These are phyloP conservation scores for Trichopria drosophilae DNA, from an alignment of 2,888 invertebrate genomes.

Conservation along the genomic window DNA sequence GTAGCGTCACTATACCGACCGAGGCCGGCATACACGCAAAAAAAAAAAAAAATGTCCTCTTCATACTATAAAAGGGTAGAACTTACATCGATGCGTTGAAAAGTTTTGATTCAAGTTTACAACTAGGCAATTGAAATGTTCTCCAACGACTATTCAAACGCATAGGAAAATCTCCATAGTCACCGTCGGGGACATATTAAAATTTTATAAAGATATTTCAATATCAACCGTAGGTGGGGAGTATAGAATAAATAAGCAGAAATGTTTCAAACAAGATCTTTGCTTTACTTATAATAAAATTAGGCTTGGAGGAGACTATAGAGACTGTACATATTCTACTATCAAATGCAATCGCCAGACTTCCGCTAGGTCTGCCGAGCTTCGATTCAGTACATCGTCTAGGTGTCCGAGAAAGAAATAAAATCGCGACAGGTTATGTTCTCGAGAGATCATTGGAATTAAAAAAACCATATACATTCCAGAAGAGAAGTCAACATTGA, in stretches of 20 bases:
- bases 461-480: background rate
- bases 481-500: background rate
- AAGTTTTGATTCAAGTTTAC: too few relatives aligned
- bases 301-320: background rate
- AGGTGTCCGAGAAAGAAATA: background rate
- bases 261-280: background rate
- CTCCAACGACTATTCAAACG: background rate
- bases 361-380: background rate
- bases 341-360: background rate
- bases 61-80: background rate
- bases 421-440: background rate
- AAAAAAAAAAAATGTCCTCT: too few relatives aligned
- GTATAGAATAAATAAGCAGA: background rate
- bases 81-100: background rate
- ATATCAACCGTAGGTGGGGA: background rate
- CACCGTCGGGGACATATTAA: background rate
- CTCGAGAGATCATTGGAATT: background rate
- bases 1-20: too few relatives aligned
- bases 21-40: too few relatives aligned
- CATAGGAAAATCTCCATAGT: background rate
- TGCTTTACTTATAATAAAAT: background rate
- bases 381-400: background rate
- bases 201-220: background rate
- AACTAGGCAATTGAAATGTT: background rate
- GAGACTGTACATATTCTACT: background rate